Base-by-base conservation (phyloP, 2,113 vertebrate genomes). In the Eulacestoma nigropectus region DNA sequence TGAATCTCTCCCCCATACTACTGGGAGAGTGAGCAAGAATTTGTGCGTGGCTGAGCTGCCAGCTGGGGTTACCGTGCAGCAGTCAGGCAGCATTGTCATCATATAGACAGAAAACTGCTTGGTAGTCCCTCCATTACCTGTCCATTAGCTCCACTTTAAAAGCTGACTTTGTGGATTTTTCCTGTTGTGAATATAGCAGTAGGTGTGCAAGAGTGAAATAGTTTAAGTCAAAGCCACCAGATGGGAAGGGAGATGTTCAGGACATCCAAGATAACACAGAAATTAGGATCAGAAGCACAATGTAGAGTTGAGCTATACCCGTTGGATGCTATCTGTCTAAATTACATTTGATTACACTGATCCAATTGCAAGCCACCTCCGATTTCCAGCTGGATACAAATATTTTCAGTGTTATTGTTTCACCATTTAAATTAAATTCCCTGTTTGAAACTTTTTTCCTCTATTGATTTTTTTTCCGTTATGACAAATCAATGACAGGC, bases 361-460 rank as follows among this genome's bases (percentile, higher is more conserved):
- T 89, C 80, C 69, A 86, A 65, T 82, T 83, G 70, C 55, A 87
- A 87, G 49, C 62, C 83, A 94, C 57, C 50, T 96, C 80, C 0
- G 2, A 92, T 94, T 96, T 96, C 88, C 74, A 89, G 62, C 70
- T 95, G 78, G 75, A 94, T 84, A 89, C 39, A 96, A 94, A 85
- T 92, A 94, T 84, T 94, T 87, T 76, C 82, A 59, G 62, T 56
- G 59, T 50, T 93, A 83, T 83, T 97, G 67, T 94, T 95, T 93
- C 63, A 75, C 32, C 42, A 55, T 27, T 70, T 81, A 85, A 92
- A 97, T 95, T 91, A 91, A 85, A 94, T 91, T 74, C 52, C 6
- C n/a, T 39, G n/a, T 89, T 94, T 88, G 81, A 86, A 94, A 86
- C 32, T 92, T 91, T 70, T 80, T 26, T 5, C n/a, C 21, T 30